These are phyloP conservation scores for Drosophila funebris DNA, from an alignment of 1,140 invertebrate genomes.

Conservation along the genomic window DNA sequence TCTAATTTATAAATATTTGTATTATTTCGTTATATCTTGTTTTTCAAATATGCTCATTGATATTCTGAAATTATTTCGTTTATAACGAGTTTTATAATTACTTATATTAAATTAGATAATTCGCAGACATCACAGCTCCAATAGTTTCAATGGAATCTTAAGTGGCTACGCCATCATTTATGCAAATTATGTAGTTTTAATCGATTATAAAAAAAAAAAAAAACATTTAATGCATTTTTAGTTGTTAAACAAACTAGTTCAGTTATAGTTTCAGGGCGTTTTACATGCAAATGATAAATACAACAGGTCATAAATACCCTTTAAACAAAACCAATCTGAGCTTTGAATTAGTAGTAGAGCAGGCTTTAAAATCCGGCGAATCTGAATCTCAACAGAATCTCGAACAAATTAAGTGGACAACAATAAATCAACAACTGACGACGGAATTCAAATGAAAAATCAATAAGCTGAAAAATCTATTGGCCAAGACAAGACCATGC, in stretches of 20 bases:
- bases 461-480: constrained; percentile 78
- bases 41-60: no score
- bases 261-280: constrained; percentile 23
- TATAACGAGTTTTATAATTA: not conserved
- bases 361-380: constrained; percentile 41
- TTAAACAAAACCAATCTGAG: constrained; percentile 18
- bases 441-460: constrained; percentile 82
- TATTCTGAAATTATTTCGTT: not conserved
- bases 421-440: constrained; percentile 75
- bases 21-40: no score
- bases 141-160: not conserved
- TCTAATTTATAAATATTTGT: no score
- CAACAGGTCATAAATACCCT: constrained; percentile 49
- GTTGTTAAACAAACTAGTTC: constrained; percentile 50
- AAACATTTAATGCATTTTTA: constrained; percentile 54
- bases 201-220: constrained; percentile 36
- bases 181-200: constrained; percentile 53
- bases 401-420: constrained; percentile 79
- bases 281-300: constrained; percentile 22
- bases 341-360: constrained; percentile 48
- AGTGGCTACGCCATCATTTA: constrained; percentile 27
- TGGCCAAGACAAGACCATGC: constrained; percentile 39
- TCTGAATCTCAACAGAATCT: constrained; percentile 77
- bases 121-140: not conserved
- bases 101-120: not conserved